Percentiles rank a stretch among this genome's conserved stretches.
Evolutionary conservation across 2,888 invertebrate genomes (phyloP).

Genomic region (Trichopria drosophilae): DNA sequence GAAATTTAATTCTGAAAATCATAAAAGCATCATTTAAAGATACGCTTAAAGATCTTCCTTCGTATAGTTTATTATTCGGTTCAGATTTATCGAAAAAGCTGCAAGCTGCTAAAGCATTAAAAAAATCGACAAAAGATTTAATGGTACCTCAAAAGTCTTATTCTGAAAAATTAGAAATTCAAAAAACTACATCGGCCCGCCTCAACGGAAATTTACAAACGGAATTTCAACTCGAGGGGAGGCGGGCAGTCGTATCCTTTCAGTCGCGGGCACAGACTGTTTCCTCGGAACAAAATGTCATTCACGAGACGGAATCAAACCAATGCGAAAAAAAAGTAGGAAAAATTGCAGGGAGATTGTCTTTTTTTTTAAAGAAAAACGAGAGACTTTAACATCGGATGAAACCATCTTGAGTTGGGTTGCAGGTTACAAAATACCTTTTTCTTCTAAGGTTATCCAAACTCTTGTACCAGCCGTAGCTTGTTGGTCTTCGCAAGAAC

Average conservation of each 20-base stretch:
- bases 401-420: neutral
- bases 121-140: conserved; percentile 2
- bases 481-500: neutral
- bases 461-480: neutral
- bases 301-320: neutral
- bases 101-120: neutral
- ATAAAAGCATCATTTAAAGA: neutral
- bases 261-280: neutral
- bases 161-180: neutral
- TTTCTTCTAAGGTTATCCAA: neutral
- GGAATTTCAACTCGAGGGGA: conserved; percentile 2
- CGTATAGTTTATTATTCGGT: neutral
- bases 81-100: conserved; percentile 1
- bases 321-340: conserved; percentile 1
- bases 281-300: neutral
- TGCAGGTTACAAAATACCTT: neutral
- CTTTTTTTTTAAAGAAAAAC: too few relatives aligned
- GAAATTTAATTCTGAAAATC: conserved; percentile 3
- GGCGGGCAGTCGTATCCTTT: conserved; percentile 3
- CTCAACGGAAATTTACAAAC: too few relatives aligned
- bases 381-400: neutral
- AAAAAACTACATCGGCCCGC: conserved; percentile 8
- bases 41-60: neutral
- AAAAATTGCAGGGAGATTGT: too few relatives aligned
- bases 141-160: neutral